Evolutionary conservation across 1,140 invertebrate genomes (phyloP).

Genomic region (Ruditapes philippinarum): DNA sequence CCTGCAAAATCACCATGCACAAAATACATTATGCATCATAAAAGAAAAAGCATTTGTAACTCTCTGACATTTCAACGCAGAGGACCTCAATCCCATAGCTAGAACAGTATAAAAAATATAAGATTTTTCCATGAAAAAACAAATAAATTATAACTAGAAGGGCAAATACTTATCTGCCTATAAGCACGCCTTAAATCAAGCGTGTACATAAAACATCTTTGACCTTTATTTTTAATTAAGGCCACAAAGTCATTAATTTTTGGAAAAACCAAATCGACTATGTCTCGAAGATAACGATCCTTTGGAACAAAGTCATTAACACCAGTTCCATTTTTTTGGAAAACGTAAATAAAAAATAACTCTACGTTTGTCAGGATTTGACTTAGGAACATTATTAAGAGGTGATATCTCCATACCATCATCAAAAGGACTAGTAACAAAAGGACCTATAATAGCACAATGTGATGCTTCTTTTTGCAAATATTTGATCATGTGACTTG

Average conservation of each 20-base stretch:
- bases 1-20: constrained; percentile 66
- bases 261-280: constrained; percentile 13
- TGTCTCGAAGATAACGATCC: constrained; percentile 16
- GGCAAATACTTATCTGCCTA: constrained; percentile 44
- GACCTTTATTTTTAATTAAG: neutral
- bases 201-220: constrained; percentile 8
- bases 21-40: constrained; percentile 36
- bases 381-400: constrained; percentile 24
- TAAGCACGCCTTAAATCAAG: neutral
- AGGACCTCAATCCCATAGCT: neutral
- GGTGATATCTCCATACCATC: neutral
- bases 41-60: constrained; percentile 25
- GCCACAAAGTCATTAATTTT: constrained; percentile 45
- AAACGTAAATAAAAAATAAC: constrained; percentile 29
- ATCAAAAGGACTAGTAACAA: neutral
- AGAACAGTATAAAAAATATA: neutral
- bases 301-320: constrained; percentile 31
- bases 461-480: neutral
- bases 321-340: neutral
- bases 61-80: neutral
- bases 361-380: neutral
- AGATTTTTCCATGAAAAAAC: neutral
- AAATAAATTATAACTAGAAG: constrained; percentile 32
- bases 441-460: neutral
- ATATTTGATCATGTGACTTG: too few relatives aligned